These are phyloP conservation scores for Cariama cristata DNA, from an alignment of 2,113 vertebrate genomes.

Conservation along the genomic window DNA sequence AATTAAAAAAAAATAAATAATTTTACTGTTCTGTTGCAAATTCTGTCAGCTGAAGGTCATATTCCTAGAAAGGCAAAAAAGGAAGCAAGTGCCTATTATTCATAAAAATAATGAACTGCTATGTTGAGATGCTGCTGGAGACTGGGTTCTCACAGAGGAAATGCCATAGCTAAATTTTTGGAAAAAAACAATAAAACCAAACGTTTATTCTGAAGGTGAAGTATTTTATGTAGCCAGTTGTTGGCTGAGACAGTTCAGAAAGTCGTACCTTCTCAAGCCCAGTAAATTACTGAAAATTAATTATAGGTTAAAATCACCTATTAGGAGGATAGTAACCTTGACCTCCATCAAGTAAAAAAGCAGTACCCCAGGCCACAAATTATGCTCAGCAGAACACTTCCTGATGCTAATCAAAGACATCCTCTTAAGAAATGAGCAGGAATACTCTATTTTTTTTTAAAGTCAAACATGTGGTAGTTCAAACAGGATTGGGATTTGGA, in stretches of 20 bases:
- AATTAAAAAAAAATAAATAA: neutral
- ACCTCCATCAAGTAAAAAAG: neutral
- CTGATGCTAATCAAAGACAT: neutral
- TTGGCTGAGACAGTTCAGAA: neutral
- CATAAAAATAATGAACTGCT: neutral
- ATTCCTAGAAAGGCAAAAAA: neutral
- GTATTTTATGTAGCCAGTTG: neutral
- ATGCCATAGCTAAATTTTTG: neutral
- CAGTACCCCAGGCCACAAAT: neutral
- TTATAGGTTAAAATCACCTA: neutral
- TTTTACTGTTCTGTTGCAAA: neutral
- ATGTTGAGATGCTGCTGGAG: neutral
- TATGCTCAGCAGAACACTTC: neutral
- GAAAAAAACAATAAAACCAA: neutral
- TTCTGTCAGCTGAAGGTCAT: neutral
- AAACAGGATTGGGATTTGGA: neutral
- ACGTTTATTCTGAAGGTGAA: neutral
- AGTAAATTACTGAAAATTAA: neutral
- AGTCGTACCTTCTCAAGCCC: neutral
- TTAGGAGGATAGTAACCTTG: neutral
- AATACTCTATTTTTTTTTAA: neutral
- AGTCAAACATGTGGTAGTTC: neutral
- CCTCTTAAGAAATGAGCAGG: neutral
- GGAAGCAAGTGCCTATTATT: neutral
- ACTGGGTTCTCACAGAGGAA: neutral